These are phyloP conservation scores for Muntiacus reevesi DNA, from an alignment of 2,113 vertebrate species.

Conservation along the genomic window DNA sequence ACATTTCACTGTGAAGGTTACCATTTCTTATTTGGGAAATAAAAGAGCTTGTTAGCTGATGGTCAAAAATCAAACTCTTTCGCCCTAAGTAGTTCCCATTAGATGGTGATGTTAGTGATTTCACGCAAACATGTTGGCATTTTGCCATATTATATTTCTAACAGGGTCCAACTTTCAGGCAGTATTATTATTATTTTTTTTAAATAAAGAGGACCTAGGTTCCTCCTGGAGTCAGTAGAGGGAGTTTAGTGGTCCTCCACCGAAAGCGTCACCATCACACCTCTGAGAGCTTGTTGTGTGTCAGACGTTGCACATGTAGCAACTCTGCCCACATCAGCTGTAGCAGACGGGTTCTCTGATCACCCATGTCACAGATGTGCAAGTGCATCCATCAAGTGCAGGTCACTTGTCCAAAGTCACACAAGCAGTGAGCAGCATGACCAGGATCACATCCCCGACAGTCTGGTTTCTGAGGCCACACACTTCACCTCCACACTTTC, in stretches of 20 bases:
- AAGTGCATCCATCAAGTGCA: neutral
- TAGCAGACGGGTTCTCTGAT: neutral
- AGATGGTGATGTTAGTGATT: neutral
- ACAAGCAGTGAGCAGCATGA: neutral
- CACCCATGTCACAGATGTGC: neutral
- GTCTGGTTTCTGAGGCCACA: neutral
- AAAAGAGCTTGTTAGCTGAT: neutral
- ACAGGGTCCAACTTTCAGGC: neutral
- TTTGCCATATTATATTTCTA: neutral
- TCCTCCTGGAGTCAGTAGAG: neutral
- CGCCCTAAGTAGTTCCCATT: neutral
- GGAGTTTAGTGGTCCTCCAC: neutral
- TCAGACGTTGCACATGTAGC: neutral
- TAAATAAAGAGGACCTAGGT: neutral
- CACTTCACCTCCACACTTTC: neutral
- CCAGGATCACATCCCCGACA: neutral
- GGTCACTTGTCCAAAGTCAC: neutral
- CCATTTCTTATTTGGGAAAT: constrained; percentile 3
- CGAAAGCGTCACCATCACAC: neutral
- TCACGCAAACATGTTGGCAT: neutral
- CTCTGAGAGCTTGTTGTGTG: neutral
- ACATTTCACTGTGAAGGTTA: neutral
- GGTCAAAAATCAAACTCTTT: neutral
- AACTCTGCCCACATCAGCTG: neutral
- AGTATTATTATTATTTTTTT: neutral